phyloP scores from a whole-genome alignment of 2,888 invertebrate species.

The Pammene aurita region DNA sequence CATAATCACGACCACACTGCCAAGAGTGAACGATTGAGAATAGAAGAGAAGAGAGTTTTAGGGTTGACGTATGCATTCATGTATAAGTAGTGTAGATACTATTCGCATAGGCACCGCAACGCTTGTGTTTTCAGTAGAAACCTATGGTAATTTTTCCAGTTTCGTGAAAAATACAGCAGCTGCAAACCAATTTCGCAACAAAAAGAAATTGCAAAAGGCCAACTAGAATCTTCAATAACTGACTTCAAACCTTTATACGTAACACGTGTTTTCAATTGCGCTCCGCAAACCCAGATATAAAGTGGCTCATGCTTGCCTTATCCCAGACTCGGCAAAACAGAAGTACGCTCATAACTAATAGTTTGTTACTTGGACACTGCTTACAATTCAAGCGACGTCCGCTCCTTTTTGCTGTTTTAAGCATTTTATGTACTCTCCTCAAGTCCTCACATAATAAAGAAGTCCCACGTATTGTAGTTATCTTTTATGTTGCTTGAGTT shows the following conservation, averaged over 20 bases:
- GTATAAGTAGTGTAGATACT: no score
- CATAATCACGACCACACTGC: no score
- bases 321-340: conserved; percentile 39
- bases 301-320: conserved; percentile 24
- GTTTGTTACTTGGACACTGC: conserved; percentile 36
- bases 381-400: conserved; percentile 36
- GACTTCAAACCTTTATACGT: conserved; percentile 15
- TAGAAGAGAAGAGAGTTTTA: no score
- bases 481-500: conserved; percentile 19
- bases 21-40: no score
- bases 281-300: conserved; percentile 25
- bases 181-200: neutral
- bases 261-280: conserved; percentile 36
- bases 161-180: no score
- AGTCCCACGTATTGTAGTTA: conserved; percentile 29
- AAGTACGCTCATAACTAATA: conserved; percentile 38
- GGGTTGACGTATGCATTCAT: no score
- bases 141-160: no score
- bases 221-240: conserved; percentile 7
- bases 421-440: conserved; percentile 34
- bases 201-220: conserved; percentile 12
- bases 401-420: conserved; percentile 37
- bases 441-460: conserved; percentile 28
- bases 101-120: no score
- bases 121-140: no score